Base-by-base conservation (phyloP, 23 tunicate species). In the Trididemnum clinides region DNA sequence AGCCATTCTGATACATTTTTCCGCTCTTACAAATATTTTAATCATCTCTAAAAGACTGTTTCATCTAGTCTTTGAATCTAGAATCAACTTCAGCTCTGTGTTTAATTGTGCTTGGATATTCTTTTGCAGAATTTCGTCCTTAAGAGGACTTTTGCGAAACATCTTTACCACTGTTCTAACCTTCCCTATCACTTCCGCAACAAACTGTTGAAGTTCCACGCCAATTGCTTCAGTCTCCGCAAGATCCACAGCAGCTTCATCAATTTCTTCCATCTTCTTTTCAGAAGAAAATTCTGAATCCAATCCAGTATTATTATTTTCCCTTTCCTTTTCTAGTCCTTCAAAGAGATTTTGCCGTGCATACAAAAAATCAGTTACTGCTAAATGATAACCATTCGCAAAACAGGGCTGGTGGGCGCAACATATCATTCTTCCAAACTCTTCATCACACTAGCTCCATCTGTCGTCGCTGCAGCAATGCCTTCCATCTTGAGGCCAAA, bases 371-470 rank as follows among this genome's bases (percentile, higher is more conserved):
- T 84, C 88, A 72, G 50, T 72, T 72, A 72, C 82, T 33, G 88
- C 82, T 85, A 85, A 51, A 85, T 85, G 89, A 85, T 85, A 73
- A 57, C 73, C 89, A 85, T 74, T 82, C 54, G 82, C 82, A 85
- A 74, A 85, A 58, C 89, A 85, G 34, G 76, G 72, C 58, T 85
- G 89, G 29, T 85, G 89, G 75, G 76, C 29, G 71, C 82, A 85
- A 58, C 58, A 51, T 33, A 74, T 76, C 89, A 85, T 75, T 76
- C 89, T 87, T 79, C 90, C 90, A 80, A 87, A 87, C 90, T 86
- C 39, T 86, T 78, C 90, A 86, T 78, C 34, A 87, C 85, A 79
- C 85, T 79, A 64, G 90, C 90, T 50, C 90, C 90, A 87, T 79
- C 85, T 87, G 85, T 87, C 64, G 85, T 78, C 33, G 77, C 84